Evolutionary conservation across 2,888 invertebrate genomes (phyloP), one percentile per base, ranked within the genome.

Genomic region (Galerucella pusilla): DNA sequence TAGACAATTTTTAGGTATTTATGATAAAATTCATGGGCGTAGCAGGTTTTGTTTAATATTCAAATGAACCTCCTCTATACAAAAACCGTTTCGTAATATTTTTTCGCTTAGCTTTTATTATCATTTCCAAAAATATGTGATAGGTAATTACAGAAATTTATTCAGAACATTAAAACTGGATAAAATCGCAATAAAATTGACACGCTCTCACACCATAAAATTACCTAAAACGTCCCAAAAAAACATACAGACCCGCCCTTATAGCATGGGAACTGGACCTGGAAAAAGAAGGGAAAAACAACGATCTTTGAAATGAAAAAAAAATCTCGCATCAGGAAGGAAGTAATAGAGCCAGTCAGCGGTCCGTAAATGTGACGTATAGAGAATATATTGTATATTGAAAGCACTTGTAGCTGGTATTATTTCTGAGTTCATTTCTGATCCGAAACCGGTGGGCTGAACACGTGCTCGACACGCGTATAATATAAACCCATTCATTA

Each of bases 401-500:
- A 82, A 82, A 82, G 85, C 85, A 86, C 86, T 86, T 86, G 86
- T 85, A 84, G 82, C 82, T 82, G 83, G 85, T 82, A 87, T 87
- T 87, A 86, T 86, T 86, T 84, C 85, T 86, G 85, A 86, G 86
- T 83, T 86, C 86, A 86, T 86, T 86, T 84, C 85, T 86, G 86
- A 86, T 86, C 84, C 85, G 80, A 81, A 83, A 82, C 83, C 84
- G 85, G 85, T 85, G 85, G 85, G 82, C 82, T 79, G 71, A 77
- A 82, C 88, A 87, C 88, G 87, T 87, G 88, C 77, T 80, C 71
- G 84, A 80, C 87, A 87, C 87, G 86, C 87, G 86, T 83, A 82
- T 81, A 85, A 87, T 85, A 87, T 87, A 88, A 88, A 88, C 88
- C 87, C 86, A 87, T 88, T 88, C 88, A 88, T 88, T 88, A 88